Percentiles rank a stretch among this genome's conserved stretches.
Evolutionary conservation across 2,113 vertebrate genomes (phyloP).

Genomic region (Pao palembangensis): DNA sequence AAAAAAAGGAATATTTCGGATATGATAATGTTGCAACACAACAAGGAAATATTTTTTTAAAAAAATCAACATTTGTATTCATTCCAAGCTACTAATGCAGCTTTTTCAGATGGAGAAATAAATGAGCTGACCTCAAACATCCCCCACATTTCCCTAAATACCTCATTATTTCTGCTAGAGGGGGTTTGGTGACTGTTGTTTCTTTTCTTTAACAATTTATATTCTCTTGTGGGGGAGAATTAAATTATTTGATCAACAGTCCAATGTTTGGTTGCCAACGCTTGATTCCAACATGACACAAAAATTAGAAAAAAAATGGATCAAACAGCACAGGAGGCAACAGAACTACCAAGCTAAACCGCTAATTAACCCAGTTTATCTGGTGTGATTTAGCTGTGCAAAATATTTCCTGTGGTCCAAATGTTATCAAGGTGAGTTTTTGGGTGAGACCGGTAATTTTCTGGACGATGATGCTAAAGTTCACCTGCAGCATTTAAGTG

Average conservation of each 20-base stretch:
- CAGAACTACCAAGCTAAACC: background rate
- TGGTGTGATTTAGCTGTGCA: background rate
- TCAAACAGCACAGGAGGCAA: background rate
- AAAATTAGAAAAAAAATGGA: background rate
- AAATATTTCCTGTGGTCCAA: background rate
- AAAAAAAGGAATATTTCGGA: no score
- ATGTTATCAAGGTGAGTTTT: background rate
- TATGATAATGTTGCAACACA: no score
- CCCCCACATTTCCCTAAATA: slow-evolving; percentile 28
- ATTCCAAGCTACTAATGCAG: background rate
- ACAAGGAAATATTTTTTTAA: no score
- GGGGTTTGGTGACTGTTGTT: slow-evolving; percentile 7
- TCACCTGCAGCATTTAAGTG: background rate
- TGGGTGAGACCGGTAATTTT: background rate
- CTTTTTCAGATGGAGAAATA: slow-evolving; percentile 9
- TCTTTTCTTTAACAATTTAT: slow-evolving; percentile 12
- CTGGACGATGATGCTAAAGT: background rate
- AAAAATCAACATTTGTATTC: background rate
- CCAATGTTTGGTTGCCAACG: slow-evolving; percentile 19
- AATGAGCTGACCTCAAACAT: slow-evolving; percentile 3
- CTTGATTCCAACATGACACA: slow-evolving; percentile 5
- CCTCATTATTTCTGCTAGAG: slow-evolving; percentile 37
- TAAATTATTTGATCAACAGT: slow-evolving; percentile 18
- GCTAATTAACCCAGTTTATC: background rate
- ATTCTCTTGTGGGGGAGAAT: background rate